Conservation (phyloP, 2,888 invertebrate genomes). For the Candidula unifasciata region DNA sequence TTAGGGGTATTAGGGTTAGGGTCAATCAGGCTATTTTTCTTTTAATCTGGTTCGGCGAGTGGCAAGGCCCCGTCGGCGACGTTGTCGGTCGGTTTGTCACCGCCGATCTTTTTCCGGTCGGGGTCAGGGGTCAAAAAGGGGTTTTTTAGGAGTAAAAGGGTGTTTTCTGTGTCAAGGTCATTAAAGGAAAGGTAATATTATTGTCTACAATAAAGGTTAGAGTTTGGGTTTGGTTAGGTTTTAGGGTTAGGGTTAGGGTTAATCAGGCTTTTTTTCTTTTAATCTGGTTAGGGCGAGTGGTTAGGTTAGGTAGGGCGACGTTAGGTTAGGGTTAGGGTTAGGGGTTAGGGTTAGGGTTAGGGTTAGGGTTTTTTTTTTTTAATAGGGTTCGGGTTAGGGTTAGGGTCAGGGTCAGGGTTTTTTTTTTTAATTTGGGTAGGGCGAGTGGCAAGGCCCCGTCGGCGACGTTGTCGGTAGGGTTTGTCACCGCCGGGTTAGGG, state of each 20-base stretch:
- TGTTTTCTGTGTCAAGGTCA: too few relatives aligned
- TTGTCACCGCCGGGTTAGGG: slow-evolving; percentile 59
- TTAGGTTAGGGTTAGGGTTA: slow-evolving; percentile 60
- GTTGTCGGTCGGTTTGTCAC: slow-evolving; percentile 59
- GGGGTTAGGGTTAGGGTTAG: slow-evolving; percentile 48
- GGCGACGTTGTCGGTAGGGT: slow-evolving; percentile 60
- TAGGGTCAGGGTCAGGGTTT: slow-evolving; percentile 6
- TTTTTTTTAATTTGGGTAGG: neutral
- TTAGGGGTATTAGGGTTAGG: slow-evolving; percentile 39
- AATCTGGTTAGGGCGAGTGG: slow-evolving; percentile 47
- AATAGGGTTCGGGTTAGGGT: neutral
- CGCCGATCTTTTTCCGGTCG: too few relatives aligned
- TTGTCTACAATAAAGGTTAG: too few relatives aligned
- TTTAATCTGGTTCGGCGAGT: slow-evolving; percentile 47
- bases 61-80: slow-evolving; percentile 49
- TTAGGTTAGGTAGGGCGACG: slow-evolving; percentile 51
- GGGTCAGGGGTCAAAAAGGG: slow-evolving; percentile 59
- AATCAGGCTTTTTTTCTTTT: slow-evolving; percentile 49
- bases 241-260: slow-evolving; percentile 60
- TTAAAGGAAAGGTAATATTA: too few relatives aligned
- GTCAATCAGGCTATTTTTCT: slow-evolving; percentile 47
- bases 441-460: slow-evolving; percentile 56
- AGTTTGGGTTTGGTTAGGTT: slow-evolving; percentile 56
- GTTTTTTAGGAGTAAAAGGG: too few relatives aligned
- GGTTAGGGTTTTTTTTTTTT: neutral